phyloP scores from a whole-genome alignment of 2,113 vertebrate species.

The Rhineura floridana region DNA sequence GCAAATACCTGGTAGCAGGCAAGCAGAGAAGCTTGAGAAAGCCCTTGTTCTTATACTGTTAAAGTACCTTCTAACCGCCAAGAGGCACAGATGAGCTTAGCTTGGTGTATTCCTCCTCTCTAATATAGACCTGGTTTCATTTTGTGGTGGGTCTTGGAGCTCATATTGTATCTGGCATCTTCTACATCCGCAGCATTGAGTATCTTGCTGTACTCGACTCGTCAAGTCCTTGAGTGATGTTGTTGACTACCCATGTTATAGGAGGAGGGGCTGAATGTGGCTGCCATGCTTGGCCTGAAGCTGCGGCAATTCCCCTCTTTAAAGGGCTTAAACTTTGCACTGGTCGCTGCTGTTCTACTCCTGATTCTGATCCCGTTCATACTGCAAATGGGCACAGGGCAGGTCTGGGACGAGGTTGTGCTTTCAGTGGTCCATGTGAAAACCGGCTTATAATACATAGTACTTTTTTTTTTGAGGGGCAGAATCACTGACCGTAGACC shows the following conservation, averaged over 20 bases:
- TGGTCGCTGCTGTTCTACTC: too few species aligned
- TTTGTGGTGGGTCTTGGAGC: neutral
- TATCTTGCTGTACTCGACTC: fast-evolving
- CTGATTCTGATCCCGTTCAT: neutral
- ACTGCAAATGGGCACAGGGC: too few species aligned
- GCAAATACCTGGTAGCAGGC: neutral
- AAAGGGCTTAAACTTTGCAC: neutral
- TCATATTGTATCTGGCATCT: neutral
- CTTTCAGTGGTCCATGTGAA: neutral
- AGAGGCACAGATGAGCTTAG: fast-evolving
- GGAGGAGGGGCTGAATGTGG: neutral
- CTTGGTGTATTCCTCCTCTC: neutral
- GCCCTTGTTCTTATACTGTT: neutral
- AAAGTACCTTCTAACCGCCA: neutral
- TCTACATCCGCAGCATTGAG: too few species aligned
- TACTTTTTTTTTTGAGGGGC: neutral
- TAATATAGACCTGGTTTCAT: neutral
- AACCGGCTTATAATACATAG: neutral
- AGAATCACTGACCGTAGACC: neutral
- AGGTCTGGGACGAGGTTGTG: neutral
- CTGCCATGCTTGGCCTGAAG: neutral
- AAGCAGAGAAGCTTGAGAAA: neutral
- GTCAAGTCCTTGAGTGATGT: neutral
- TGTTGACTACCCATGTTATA: too few species aligned
- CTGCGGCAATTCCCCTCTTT: too few species aligned